Base-by-base conservation (phyloP, 2,888 invertebrate species). In the Theretra japonica region DNA sequence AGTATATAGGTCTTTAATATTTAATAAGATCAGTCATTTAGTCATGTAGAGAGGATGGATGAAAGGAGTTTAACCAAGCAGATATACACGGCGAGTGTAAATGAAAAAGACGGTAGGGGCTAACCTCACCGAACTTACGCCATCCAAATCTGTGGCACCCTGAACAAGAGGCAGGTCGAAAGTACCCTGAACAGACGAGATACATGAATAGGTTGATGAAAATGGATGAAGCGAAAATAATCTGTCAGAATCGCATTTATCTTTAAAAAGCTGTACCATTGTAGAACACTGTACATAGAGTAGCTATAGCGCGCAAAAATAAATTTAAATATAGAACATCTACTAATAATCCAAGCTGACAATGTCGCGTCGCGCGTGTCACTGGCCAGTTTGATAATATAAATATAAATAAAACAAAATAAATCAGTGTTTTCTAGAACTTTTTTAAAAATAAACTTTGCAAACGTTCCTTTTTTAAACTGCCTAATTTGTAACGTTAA, bases 291-390 rank as follows among this genome's bases (percentile, higher is more conserved):
- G 80, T 75, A 73, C 69, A 72, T 75, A 74, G 74, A 71, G 73
- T 78, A 78, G 77, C 77, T 79, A 77, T 81, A 75, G 75, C 77
- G 78, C 77, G 78, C 80, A 81, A 83, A 65, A 86, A 84, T 81
- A 80, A 78, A 78, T 83, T 82, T 83, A 86, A 83, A 82, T 82
- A 80, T 86, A 86, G 86, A 85, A 83, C 80, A 81, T 83, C 85
- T 85, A 88, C 88, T 89, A 89, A 88, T 88, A 89, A 85, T 83
- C 83, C 79, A 81, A 86, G 85, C 89, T 89, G 90, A 92, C 92
- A 93, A 90, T 90, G 88, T 91, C 86, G 87, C 83, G 87, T 82
- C 86, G 89, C 86, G 86, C 83, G 86, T 89, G 82, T 90, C 87
- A 86, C 85, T 82, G 83, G 81, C 80, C 83, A 79, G 83, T 83